phyloP scores from a whole-genome alignment of 2,113 vertebrate genomes.

The Corydoras sp. region DNA sequence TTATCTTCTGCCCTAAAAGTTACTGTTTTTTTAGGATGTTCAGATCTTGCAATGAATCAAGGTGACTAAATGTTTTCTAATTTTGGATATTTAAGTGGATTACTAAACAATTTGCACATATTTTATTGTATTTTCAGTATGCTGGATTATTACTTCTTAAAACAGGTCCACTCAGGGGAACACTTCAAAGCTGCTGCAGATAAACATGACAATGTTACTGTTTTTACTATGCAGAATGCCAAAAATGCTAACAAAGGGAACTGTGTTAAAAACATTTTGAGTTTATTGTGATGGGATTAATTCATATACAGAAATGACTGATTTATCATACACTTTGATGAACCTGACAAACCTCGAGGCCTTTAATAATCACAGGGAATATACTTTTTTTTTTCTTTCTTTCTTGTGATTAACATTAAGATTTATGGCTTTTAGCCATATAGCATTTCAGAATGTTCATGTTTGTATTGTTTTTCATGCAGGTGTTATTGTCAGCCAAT shows the following conservation, averaged over 20 bases:
- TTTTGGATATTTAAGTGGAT: background rate
- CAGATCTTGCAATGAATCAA: background rate
- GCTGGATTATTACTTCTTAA: conserved; percentile 21
- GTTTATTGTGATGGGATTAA: background rate
- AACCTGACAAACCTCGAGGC: too few relatives aligned
- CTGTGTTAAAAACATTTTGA: background rate
- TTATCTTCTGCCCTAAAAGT: too few relatives aligned
- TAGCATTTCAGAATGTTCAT: too few relatives aligned
- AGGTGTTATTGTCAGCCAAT: too few relatives aligned
- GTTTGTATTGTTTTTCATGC: too few relatives aligned
- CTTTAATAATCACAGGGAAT: too few relatives aligned
- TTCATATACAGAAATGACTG: background rate
- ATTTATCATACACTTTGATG: too few relatives aligned
- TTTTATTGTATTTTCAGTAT: background rate
- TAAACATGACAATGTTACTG: conserved; percentile 1
- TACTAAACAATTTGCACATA: conserved; percentile 16
- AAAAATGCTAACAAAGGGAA: background rate
- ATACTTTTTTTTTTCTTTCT: too few relatives aligned
- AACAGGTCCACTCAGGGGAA: conserved; percentile 27
- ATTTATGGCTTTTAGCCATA: too few relatives aligned
- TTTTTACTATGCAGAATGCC: conserved; percentile 21
- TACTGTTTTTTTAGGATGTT: too few relatives aligned
- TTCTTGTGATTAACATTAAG: too few relatives aligned
- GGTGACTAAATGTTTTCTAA: background rate
- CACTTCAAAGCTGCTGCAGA: conserved; percentile 13